Conservation (phyloP, 2,113 vertebrate genomes). For the Hiodon alosoides region DNA sequence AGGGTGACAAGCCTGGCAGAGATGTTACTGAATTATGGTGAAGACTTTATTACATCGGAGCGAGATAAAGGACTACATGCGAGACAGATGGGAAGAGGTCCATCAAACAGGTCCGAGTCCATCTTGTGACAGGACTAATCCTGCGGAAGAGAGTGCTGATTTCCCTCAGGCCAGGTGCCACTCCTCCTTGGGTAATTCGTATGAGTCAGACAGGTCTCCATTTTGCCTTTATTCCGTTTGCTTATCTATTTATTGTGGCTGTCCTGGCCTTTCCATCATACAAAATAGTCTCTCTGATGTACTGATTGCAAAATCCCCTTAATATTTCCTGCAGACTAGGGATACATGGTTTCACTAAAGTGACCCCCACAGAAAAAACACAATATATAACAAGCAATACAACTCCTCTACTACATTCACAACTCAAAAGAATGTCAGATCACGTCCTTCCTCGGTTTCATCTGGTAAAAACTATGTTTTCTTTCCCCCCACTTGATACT, state of each 20-base stretch:
- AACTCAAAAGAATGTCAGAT: neutral
- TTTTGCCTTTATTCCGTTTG: slow-evolving; percentile 7
- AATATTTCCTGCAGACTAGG: neutral
- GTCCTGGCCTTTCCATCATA: slow-evolving; percentile 8
- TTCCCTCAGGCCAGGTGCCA: neutral
- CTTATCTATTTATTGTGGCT: slow-evolving; percentile 19
- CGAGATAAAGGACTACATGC: slow-evolving; percentile 6
- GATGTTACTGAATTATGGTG: slow-evolving; percentile 16
- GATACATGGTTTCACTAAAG: neutral
- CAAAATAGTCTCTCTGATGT: slow-evolving; percentile 18
- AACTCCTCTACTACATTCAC: slow-evolving; percentile 1
- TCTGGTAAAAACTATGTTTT: neutral
- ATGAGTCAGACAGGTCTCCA: neutral
- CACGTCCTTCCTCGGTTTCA: neutral
- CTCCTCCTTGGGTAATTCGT: slow-evolving; percentile 1
- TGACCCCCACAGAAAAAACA: neutral
- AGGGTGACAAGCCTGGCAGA: slow-evolving; percentile 2
- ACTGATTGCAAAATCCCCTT: slow-evolving; percentile 4
- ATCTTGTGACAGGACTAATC: slow-evolving; percentile 14
- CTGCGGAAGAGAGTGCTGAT: slow-evolving; percentile 1
- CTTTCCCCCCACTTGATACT: neutral
- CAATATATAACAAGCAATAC: neutral
- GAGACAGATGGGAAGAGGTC: slow-evolving; percentile 10
- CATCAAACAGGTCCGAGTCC: neutral
- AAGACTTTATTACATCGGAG: slow-evolving; percentile 14